A percentile compares a stretch with the other conserved stretches of the same genome.
These are phyloP conservation scores for Enteromius argenteus DNA, from an alignment of 2,797 vertebrate genomes.

Conservation along the genomic window DNA sequence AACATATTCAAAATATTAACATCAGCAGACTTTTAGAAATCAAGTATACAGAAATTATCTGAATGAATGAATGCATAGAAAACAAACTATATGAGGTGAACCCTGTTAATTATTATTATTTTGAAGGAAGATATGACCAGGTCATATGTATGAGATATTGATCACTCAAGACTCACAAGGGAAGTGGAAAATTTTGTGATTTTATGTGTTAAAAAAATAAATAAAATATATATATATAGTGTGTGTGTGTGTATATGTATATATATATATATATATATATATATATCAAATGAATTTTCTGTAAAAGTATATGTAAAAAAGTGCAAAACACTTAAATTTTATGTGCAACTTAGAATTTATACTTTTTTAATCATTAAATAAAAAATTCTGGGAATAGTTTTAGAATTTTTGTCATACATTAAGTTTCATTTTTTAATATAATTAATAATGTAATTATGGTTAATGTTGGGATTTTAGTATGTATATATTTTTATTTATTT, in stretches of 20 bases:
- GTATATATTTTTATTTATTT: not conserved
- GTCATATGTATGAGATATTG: not conserved
- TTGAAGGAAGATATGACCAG: not conserved
- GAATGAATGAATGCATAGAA: not conserved
- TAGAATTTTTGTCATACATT: not conserved
- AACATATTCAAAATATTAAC: not conserved
- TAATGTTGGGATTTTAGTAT: not conserved
- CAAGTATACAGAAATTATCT: not conserved
- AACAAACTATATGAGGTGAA: not conserved
- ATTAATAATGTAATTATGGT: not conserved
- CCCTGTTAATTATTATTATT: not conserved
- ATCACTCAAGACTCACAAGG: not conserved
- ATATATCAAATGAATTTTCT: too few species aligned
- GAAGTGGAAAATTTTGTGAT: not conserved
- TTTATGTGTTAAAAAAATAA: not conserved
- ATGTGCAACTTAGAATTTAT: not conserved
- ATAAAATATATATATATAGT: not conserved
- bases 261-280: too few species aligned
- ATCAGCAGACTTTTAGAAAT: not conserved
- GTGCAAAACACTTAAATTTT: not conserved
- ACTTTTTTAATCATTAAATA: too few species aligned
- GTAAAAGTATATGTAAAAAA: too few species aligned
- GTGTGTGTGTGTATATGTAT: too few species aligned
- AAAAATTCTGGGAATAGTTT: not conserved
- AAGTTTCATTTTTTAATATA: not conserved